These are phyloP conservation scores for Acrobasis consociella DNA, from an alignment of 2,888 invertebrate species.

Conservation along the genomic window DNA sequence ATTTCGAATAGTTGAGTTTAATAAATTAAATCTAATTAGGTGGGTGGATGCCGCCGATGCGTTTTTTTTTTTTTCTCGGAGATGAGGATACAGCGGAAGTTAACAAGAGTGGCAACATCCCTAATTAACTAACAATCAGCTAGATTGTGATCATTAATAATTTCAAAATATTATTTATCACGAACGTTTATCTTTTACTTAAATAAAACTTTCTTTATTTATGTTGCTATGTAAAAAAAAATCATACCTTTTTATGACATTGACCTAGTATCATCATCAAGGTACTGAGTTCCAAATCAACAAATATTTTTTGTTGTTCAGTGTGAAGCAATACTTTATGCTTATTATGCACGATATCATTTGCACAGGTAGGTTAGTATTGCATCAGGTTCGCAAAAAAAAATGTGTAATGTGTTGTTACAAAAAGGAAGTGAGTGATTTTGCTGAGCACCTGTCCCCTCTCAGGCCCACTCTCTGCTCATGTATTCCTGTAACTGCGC, in stretches of 20 bases:
- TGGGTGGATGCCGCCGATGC: slow-evolving; percentile 18
- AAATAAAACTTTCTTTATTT: too few species aligned
- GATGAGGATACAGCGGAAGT: slow-evolving; percentile 25
- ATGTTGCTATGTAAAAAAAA: too few species aligned
- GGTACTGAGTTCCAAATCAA: not conserved
- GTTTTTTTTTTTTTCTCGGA: slow-evolving; percentile 19
- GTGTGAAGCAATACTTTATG: not conserved
- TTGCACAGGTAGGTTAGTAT: slow-evolving; percentile 13
- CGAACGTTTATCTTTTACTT: not conserved
- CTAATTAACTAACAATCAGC: slow-evolving; percentile 8
- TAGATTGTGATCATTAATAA: not conserved
- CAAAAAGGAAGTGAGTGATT: slow-evolving; percentile 53
- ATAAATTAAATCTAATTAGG: slow-evolving; percentile 29
- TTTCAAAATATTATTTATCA: not conserved
- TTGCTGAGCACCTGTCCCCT: slow-evolving; percentile 51
- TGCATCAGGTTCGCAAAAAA: slow-evolving; percentile 24
- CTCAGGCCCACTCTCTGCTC: slow-evolving; percentile 24
- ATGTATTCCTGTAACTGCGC: not conserved
- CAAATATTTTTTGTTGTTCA: not conserved
- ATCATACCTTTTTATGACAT: too few species aligned
- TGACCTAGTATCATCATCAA: not conserved
- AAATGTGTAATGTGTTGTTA: slow-evolving; percentile 35
- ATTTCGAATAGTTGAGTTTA: slow-evolving; percentile 29
- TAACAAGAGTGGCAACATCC: slow-evolving; percentile 26
- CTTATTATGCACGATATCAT: not conserved